Conservation (phyloP, 2,113 vertebrate genomes). For the Melanerpes aurifrons region DNA sequence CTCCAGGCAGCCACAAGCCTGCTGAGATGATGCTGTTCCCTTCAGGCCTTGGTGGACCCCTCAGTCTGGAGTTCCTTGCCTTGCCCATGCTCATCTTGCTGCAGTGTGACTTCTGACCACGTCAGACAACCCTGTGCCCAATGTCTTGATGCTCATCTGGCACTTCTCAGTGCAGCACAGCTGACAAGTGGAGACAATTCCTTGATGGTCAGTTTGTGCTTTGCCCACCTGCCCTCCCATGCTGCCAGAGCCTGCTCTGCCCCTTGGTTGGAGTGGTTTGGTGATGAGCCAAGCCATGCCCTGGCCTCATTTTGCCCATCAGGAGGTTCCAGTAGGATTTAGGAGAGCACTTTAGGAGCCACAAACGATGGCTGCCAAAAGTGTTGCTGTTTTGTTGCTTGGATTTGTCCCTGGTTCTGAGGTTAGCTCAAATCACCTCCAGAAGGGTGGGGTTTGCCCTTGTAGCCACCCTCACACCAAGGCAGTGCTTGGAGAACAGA, state of each 20-base stretch:
- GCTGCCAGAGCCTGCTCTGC: fast-evolving
- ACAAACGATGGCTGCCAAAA: neutral
- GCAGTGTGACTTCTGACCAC: fast-evolving
- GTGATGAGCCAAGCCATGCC: fast-evolving
- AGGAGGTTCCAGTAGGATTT: neutral
- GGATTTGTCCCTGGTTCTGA: neutral
- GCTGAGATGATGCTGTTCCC: neutral
- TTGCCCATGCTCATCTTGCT: neutral
- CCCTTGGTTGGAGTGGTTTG: neutral
- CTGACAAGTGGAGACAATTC: neutral
- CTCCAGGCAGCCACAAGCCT: fast-evolving
- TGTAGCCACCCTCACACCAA: fast-evolving
- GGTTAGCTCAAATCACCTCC: fast-evolving
- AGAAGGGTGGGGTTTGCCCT: neutral
- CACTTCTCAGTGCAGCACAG: neutral
- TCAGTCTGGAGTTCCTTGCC: neutral
- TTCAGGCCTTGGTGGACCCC: fast-evolving
- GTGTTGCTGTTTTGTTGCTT: neutral
- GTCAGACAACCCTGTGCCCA: fast-evolving
- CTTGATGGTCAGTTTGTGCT: fast-evolving
- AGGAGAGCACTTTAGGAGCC: neutral
- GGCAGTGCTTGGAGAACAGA: neutral
- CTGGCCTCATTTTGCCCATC: fast-evolving
- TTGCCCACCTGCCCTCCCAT: too few species aligned
- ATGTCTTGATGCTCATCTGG: neutral